A percentile compares a stretch with the other conserved stretches of the same genome.
These are phyloP conservation scores for Pseudopleuronectes americanus DNA, from an alignment of 2,797 vertebrate genomes.

Conservation along the genomic window DNA sequence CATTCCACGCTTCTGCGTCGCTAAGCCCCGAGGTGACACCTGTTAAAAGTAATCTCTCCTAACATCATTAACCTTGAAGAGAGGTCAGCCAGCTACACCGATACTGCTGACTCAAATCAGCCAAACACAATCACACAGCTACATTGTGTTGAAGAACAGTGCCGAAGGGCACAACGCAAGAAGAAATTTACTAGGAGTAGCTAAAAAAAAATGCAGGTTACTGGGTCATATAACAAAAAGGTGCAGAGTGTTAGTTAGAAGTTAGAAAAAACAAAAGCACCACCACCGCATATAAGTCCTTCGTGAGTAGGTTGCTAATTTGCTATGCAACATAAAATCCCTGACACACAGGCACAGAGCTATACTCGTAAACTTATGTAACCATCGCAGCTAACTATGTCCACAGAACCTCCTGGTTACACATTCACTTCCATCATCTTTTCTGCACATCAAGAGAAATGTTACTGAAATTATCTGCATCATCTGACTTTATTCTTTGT, in stretches of 20 bases:
- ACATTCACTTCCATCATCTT: constrained; percentile 26
- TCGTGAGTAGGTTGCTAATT: not conserved
- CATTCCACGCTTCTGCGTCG: constrained; percentile 1
- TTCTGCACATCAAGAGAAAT: constrained; percentile 34
- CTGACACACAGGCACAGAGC: not conserved
- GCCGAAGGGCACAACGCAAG: constrained; percentile 19
- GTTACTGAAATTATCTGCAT: constrained; percentile 23
- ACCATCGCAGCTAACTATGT: not conserved
- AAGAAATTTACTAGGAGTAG: constrained; percentile 18
- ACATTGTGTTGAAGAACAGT: not conserved
- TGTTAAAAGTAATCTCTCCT: constrained; percentile 49
- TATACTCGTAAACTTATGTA: not conserved
- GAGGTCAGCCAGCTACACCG: constrained; percentile 19
- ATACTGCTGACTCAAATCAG: constrained; percentile 58
- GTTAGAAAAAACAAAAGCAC: constrained; percentile 10
- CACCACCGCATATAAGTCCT: constrained; percentile 38
- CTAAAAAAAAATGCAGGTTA: constrained; percentile 40
- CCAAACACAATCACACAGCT: constrained; percentile 22
- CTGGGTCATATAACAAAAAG: constrained; percentile 17
- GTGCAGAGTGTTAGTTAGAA: constrained; percentile 23
- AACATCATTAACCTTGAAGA: constrained; percentile 66
- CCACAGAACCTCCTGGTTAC: constrained; percentile 15
- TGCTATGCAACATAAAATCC: not conserved
- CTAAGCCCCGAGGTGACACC: constrained; percentile 42
- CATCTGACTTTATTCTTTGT: constrained; percentile 8